phyloP scores from a whole-genome alignment of 2,797 vertebrate genomes.

The Pelodytes ibericus region DNA sequence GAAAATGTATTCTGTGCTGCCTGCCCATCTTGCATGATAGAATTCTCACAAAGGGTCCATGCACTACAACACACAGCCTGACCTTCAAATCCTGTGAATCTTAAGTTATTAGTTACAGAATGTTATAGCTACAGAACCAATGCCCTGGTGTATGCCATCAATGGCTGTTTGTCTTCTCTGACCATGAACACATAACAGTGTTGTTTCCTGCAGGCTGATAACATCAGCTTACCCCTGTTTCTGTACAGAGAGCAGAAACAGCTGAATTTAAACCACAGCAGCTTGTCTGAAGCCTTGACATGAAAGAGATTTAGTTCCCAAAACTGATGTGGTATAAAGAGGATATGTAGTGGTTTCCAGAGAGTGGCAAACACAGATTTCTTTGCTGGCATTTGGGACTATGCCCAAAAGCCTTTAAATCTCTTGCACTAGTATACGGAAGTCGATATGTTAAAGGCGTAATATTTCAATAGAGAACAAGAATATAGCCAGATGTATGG shows the following conservation, averaged over 20 bases:
- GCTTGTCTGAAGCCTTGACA: constrained; percentile 18
- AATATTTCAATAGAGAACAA: constrained; percentile 36
- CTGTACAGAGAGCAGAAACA: constrained; percentile 27
- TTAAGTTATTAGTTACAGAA: constrained; percentile 52
- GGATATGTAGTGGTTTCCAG: constrained; percentile 1
- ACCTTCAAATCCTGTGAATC: constrained; percentile 50
- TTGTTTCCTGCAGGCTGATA: constrained; percentile 18
- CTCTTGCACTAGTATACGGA: constrained; percentile 17
- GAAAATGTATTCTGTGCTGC: constrained; percentile 17
- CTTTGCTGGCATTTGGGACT: constrained; percentile 26
- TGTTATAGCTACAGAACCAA: constrained; percentile 48
- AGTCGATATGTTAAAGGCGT: constrained; percentile 24
- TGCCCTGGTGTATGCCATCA: constrained; percentile 47
- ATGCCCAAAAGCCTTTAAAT: constrained; percentile 15
- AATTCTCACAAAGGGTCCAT: constrained; percentile 15
- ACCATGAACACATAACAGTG: constrained; percentile 48
- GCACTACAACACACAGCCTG: constrained; percentile 34
- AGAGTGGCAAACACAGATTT: constrained; percentile 12
- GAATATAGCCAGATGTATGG: constrained; percentile 50
- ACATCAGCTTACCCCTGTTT: constrained; percentile 38
- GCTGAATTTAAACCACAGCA: constrained; percentile 46
- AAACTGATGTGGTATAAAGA: constrained; percentile 45
- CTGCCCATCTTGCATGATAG: constrained; percentile 37
- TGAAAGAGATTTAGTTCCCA: constrained; percentile 36
- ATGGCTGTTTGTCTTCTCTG: constrained; percentile 51